These are phyloP conservation scores for Melanotus villosus DNA, from an alignment of 2,888 invertebrate genomes.

Conservation along the genomic window DNA sequence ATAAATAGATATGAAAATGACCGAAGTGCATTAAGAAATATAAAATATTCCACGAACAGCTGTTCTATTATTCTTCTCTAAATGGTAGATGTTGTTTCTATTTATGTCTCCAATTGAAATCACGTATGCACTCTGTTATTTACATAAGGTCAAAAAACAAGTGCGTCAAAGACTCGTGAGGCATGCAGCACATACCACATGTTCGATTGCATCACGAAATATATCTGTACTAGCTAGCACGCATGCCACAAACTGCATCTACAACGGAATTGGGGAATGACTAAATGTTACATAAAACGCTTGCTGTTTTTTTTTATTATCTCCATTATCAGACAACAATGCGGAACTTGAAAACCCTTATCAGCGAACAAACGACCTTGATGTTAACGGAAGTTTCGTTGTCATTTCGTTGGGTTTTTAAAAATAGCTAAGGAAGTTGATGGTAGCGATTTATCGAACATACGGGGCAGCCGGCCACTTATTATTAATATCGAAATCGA, in stretches of 20 bases:
- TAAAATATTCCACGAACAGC: no score
- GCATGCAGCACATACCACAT: slow-evolving; percentile 14
- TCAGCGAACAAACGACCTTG: no score
- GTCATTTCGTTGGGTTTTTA: no score
- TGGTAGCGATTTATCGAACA: no score
- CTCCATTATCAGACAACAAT: slow-evolving; percentile 3
- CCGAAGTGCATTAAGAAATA: no score
- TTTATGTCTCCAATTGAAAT: not conserved
- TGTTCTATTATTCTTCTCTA: no score
- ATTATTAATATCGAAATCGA: not conserved
- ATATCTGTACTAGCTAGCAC: not conserved
- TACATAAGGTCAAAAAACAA: slow-evolving; percentile 37
- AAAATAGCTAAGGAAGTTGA: no score
- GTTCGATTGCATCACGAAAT: slow-evolving; percentile 23
- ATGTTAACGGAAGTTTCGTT: no score
- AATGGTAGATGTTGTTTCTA: no score
- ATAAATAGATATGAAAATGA: no score
- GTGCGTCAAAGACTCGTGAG: slow-evolving; percentile 24
- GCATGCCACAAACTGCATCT: slow-evolving; percentile 6
- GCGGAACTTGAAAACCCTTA: not conserved
- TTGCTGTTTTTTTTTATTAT: not conserved
- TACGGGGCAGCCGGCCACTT: no score
- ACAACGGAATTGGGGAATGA: slow-evolving; percentile 8
- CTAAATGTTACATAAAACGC: not conserved
- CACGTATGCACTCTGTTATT: slow-evolving; percentile 6